Conservation (phyloP, 2,113 vertebrate species). For the Amblyornis subalaris region DNA sequence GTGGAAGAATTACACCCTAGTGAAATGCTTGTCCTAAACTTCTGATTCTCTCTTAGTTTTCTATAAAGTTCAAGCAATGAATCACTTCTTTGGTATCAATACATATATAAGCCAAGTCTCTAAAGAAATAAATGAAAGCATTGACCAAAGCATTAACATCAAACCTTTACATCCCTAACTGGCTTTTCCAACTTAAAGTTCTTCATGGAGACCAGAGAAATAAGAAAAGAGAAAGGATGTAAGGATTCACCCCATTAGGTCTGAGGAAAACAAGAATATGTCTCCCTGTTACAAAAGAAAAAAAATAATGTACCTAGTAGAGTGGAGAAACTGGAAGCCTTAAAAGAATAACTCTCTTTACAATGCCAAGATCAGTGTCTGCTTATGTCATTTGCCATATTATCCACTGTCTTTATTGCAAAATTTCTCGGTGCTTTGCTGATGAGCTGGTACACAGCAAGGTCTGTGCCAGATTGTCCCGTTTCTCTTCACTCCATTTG, state of each 20-base stretch:
- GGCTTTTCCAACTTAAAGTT: not conserved
- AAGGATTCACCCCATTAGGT: not conserved
- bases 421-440: not conserved
- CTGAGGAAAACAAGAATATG: not conserved
- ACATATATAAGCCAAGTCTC: not conserved
- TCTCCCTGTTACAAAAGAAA: not conserved
- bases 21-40: not conserved
- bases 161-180: not conserved
- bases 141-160: not conserved
- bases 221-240: not conserved
- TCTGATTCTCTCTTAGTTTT: not conserved
- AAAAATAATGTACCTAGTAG: not conserved
- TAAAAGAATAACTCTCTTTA: not conserved
- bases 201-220: not conserved
- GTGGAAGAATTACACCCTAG: not conserved
- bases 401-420: not conserved
- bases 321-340: not conserved
- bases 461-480: not conserved
- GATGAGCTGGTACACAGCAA: not conserved
- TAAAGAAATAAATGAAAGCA: not conserved
- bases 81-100: accelerated
- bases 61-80: not conserved
- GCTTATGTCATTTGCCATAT: not conserved
- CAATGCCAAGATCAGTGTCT: not conserved
- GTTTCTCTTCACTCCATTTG: slow-evolving; percentile 4